phyloP scores from a whole-genome alignment of 2,797 vertebrate genomes.

The Bradypus variegatus region DNA sequence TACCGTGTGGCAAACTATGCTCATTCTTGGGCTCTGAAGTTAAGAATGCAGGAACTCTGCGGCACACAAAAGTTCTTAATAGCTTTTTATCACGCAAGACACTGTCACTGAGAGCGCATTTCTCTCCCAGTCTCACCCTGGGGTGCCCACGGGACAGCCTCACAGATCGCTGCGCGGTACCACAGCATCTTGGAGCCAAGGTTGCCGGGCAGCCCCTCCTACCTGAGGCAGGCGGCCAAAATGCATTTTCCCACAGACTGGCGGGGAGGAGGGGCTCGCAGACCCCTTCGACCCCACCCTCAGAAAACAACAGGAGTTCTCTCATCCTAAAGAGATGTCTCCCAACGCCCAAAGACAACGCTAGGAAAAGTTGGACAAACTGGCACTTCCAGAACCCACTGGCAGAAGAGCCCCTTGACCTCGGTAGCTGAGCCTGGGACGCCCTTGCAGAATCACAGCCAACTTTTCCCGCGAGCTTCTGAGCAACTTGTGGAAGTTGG shows the following conservation, averaged over 20 bases:
- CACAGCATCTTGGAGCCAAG: neutral
- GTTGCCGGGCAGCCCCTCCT: neutral
- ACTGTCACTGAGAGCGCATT: neutral
- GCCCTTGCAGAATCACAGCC: neutral
- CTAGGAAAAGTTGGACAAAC: slow-evolving; percentile 34
- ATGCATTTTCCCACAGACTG: neutral
- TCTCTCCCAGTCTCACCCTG: neutral
- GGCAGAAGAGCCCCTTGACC: neutral
- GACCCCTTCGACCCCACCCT: neutral
- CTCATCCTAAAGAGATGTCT: neutral
- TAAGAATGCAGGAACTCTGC: neutral
- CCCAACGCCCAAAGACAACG: slow-evolving; percentile 4
- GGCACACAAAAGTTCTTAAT: neutral
- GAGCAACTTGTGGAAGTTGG: slow-evolving; percentile 48
- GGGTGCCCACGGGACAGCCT: neutral
- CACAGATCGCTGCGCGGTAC: neutral
- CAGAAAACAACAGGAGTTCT: neutral
- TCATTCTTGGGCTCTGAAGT: neutral
- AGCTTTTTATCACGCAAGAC: neutral
- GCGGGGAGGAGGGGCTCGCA: neutral
- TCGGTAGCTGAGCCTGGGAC: neutral
- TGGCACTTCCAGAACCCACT: neutral
- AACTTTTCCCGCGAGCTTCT: neutral
- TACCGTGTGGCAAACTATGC: neutral
- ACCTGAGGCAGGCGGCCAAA: neutral